A percentile compares a stretch with the other conserved stretches of the same genome.
Evolutionary conservation across 2,113 vertebrate genomes (phyloP).

Genomic region (Philantomba maxwellii): DNA sequence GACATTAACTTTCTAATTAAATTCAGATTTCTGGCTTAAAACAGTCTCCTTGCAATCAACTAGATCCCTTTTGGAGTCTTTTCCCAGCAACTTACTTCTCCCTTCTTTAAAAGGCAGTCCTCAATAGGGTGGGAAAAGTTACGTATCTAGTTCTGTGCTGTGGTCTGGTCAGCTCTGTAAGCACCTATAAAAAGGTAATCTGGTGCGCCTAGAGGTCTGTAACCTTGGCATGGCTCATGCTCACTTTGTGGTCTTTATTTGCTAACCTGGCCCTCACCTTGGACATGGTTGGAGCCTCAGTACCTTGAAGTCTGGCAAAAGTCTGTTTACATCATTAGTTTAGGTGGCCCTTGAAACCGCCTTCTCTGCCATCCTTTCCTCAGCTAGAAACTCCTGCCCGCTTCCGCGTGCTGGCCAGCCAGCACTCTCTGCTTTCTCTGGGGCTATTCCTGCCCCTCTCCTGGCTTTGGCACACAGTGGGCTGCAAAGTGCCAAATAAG

Average conservation of each 20-base stretch:
- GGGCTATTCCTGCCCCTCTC: not conserved
- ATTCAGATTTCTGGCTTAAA: not conserved
- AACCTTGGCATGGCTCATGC: not conserved
- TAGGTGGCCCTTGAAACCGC: not conserved
- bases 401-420: not conserved
- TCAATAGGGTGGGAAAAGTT: not conserved
- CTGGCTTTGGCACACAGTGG: not conserved
- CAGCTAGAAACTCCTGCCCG: not conserved
- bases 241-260: not conserved
- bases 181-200: not conserved
- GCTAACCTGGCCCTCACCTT: not conserved
- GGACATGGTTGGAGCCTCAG: not conserved
- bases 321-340: not conserved
- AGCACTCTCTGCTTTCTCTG: not conserved
- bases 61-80: not conserved
- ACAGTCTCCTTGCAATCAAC: not conserved
- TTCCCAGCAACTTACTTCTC: not conserved
- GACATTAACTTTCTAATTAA: not conserved
- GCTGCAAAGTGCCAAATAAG: not conserved
- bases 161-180: not conserved
- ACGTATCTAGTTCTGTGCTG: not conserved
- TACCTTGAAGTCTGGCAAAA: not conserved
- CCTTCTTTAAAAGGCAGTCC: not conserved
- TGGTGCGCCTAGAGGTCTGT: not conserved
- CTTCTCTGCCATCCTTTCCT: not conserved